A percentile compares a stretch with the other conserved stretches of the same genome.
These are phyloP conservation scores for Coronaproctus castanopsis DNA, from an alignment of 2,888 invertebrate genomes.

Conservation along the genomic window DNA sequence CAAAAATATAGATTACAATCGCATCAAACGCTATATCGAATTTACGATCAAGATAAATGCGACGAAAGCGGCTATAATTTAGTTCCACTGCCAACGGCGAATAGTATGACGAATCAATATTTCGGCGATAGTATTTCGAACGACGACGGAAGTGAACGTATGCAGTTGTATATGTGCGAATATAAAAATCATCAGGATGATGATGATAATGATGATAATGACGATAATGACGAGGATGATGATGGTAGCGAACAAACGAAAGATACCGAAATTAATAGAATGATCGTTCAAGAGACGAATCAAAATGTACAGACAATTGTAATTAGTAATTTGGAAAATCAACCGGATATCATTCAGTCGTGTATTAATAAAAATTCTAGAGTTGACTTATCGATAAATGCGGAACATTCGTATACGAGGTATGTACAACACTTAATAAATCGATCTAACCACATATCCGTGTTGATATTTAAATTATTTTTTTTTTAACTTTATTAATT, in stretches of 20 bases:
- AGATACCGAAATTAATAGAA: neutral
- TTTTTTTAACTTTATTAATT: too few species aligned
- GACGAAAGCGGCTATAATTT: neutral
- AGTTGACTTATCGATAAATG: too few species aligned
- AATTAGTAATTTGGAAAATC: constrained; percentile 4
- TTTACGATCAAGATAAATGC: neutral
- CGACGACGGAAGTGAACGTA: too few species aligned
- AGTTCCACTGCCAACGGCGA: neutral
- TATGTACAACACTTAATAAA: too few species aligned
- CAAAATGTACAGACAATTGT: constrained; percentile 3
- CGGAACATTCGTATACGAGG: too few species aligned
- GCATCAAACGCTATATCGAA: neutral
- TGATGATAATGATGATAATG: neutral
- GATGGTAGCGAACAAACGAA: neutral
- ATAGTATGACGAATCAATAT: neutral
- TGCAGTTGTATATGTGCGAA: too few species aligned
- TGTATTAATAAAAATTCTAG: constrained; percentile 9
- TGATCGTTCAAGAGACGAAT: neutral
- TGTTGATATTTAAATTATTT: too few species aligned
- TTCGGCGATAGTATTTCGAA: too few species aligned
- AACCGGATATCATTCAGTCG: constrained; percentile 10
- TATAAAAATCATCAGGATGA: too few species aligned
- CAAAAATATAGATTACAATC: neutral
- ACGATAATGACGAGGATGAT: constrained; percentile 1
- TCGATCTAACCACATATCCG: too few species aligned